Conservation (phyloP, 1,140 invertebrate genomes). For the Pseudomyrmex flavicornis region DNA sequence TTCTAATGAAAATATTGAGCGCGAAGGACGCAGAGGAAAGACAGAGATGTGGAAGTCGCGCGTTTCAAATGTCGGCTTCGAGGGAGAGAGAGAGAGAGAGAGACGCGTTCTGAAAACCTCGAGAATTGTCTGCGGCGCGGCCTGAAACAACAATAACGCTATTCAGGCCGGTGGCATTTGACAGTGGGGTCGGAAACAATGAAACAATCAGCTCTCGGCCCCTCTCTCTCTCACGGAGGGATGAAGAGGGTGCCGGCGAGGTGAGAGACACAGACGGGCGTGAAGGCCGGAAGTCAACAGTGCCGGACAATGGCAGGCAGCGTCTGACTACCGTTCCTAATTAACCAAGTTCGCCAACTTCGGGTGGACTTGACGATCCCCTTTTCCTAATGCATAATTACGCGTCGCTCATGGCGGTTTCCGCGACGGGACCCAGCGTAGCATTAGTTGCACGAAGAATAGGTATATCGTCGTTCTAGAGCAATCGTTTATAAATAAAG, state of each 20-base stretch:
- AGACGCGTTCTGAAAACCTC: constrained; percentile 71
- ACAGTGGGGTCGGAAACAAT: constrained; percentile 84
- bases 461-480: background rate
- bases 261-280: constrained; percentile 46
- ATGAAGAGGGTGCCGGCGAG: background rate
- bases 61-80: constrained; percentile 36
- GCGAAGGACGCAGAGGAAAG: background rate
- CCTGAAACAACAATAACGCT: constrained; percentile 82
- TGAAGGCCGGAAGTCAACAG: constrained; percentile 82
- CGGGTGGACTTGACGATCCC: constrained; percentile 71
- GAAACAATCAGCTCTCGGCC: constrained; percentile 82
- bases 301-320: constrained; percentile 81
- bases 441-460: background rate
- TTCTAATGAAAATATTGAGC: constrained; percentile 50
- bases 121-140: constrained; percentile 77
- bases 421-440: constrained; percentile 26
- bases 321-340: constrained; percentile 82
- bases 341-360: constrained; percentile 82
- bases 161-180: constrained; percentile 81
- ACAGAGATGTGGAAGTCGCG: constrained; percentile 26
- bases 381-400: constrained; percentile 66
- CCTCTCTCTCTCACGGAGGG: constrained; percentile 19
- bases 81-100: no score
- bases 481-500: background rate
- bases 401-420: constrained; percentile 26